These are phyloP conservation scores for Uria aalge DNA, from an alignment of 2,113 vertebrate genomes.

Conservation along the genomic window DNA sequence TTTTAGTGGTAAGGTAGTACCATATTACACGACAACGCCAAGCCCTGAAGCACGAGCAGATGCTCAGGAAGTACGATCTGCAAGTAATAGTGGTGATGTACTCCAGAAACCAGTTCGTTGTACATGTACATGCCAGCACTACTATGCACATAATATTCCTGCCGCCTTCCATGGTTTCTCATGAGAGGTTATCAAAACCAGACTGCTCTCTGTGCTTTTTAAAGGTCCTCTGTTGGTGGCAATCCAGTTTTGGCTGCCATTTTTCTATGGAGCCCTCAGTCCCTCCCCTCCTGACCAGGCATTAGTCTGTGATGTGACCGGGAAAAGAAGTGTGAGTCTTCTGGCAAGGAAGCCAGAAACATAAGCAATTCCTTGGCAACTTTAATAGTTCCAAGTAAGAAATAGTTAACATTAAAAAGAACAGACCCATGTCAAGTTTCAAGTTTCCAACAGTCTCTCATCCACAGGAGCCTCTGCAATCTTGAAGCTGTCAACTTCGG, in stretches of 20 bases:
- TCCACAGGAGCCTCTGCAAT: neutral
- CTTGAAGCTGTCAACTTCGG: neutral
- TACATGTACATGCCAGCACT: neutral
- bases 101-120: neutral
- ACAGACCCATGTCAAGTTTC: neutral
- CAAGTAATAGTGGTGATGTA: neutral
- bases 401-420: neutral
- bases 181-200: neutral
- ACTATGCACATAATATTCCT: neutral
- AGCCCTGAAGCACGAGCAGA: neutral
- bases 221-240: neutral
- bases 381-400: neutral
- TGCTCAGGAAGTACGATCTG: neutral
- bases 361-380: neutral
- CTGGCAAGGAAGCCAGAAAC: neutral
- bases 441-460: neutral
- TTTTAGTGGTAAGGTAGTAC: neutral
- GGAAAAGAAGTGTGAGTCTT: neutral
- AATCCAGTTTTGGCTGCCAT: neutral
- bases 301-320: neutral
- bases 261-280: neutral
- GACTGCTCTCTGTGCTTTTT: neutral
- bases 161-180: neutral
- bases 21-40: accelerated
- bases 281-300: neutral